These are phyloP conservation scores for Odontomyia ornata DNA, from an alignment of 2,888 invertebrate species.

Conservation along the genomic window DNA sequence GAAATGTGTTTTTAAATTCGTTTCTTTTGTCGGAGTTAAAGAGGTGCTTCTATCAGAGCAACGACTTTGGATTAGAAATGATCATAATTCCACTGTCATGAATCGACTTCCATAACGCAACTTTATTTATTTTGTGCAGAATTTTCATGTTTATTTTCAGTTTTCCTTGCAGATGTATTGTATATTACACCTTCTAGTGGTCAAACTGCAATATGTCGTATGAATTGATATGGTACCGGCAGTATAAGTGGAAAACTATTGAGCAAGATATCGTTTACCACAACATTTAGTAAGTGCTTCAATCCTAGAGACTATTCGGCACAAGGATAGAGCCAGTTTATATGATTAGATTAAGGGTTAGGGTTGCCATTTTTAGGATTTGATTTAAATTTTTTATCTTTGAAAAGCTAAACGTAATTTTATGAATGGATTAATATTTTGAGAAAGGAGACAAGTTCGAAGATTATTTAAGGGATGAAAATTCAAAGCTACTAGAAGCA, in stretches of 20 bases:
- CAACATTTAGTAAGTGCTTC: constrained; percentile 20
- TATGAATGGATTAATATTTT: no score
- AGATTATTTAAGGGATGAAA: no score
- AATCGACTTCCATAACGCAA: no score
- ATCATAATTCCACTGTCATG: no score
- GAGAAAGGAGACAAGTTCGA: no score
- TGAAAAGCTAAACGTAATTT: no score
- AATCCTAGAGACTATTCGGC: constrained; percentile 36
- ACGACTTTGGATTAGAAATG: no score
- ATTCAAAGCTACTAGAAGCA: no score
- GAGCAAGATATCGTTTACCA: constrained; percentile 32
- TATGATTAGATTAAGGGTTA: background rate
- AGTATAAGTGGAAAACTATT: constrained; percentile 24
- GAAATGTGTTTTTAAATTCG: no score
- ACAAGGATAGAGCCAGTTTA: constrained; percentile 39
- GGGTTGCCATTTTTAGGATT: background rate
- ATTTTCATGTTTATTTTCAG: background rate
- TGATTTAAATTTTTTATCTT: background rate
- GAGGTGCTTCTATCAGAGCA: no score
- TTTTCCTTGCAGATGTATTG: background rate
- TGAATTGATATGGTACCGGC: background rate
- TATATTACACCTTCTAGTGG: constrained; percentile 13
- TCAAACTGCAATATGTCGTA: background rate
- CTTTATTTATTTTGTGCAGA: no score
- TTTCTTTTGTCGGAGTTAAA: no score